Percentiles rank a stretch among this genome's conserved stretches.
Evolutionary conservation across 2,797 vertebrate species (phyloP).

Genomic region (Menidia menidia): DNA sequence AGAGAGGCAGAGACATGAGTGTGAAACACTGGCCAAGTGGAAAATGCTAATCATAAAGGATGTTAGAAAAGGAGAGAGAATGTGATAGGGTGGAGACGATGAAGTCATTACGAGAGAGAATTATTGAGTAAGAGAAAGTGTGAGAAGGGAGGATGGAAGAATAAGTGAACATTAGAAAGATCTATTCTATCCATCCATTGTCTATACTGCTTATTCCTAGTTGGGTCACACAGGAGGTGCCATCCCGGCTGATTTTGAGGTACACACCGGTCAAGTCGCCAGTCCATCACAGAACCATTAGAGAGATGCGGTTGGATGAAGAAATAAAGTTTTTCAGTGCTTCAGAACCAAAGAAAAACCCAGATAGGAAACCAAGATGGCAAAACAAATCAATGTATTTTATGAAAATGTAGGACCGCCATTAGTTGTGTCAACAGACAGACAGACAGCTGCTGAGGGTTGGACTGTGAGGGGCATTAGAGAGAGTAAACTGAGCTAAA

Average conservation of each 20-base stretch:
- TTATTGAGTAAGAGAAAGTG: constrained; percentile 22
- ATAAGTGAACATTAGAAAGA: neutral
- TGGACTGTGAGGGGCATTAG: constrained; percentile 77
- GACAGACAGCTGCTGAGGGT: constrained; percentile 69
- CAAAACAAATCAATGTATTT: constrained; percentile 39
- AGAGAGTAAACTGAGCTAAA: constrained; percentile 83
- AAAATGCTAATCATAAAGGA: constrained; percentile 58
- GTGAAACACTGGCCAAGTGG: constrained; percentile 43
- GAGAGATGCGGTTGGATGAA: neutral
- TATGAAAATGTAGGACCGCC: constrained; percentile 38
- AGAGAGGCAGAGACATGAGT: constrained; percentile 40
- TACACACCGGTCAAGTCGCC: no score
- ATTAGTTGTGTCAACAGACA: constrained; percentile 57
- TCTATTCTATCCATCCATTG: no score
- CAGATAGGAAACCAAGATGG: constrained; percentile 7
- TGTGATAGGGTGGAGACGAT: constrained; percentile 24
- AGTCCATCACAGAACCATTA: neutral
- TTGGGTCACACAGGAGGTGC: no score
- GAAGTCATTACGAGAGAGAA: constrained; percentile 9
- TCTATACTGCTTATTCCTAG: no score
- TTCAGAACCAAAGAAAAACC: constrained; percentile 6
- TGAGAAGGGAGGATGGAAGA: constrained; percentile 2
- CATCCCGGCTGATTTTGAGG: no score
- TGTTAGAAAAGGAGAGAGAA: constrained; percentile 46
- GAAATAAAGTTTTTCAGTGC: neutral